These are phyloP conservation scores for Vanessa cardui DNA, from an alignment of 2,888 invertebrate species.

Conservation along the genomic window DNA sequence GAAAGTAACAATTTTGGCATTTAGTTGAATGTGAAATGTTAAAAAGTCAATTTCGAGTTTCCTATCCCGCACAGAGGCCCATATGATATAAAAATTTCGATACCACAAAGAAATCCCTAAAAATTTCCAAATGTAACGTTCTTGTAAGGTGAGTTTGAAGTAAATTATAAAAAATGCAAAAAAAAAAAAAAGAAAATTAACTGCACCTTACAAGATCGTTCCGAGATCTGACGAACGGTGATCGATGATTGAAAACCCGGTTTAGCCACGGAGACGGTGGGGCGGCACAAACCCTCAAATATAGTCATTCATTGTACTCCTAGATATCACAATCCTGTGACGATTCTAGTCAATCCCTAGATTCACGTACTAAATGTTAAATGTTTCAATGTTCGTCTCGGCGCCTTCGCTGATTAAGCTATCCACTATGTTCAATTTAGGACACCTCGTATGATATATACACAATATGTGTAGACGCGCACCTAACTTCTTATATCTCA, in stretches of 20 bases:
- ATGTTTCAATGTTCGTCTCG: constrained; percentile 21
- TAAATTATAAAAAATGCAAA: constrained; percentile 24
- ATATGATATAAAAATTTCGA: constrained; percentile 31
- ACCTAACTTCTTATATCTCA: too few species aligned
- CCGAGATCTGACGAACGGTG: constrained; percentile 16
- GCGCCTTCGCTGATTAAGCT: constrained; percentile 24
- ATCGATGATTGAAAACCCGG: constrained; percentile 19
- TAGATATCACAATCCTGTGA: constrained; percentile 68
- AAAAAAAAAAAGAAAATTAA: constrained; percentile 27
- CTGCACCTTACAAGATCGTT: constrained; percentile 17
- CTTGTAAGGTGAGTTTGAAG: constrained; percentile 12
- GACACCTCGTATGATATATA: background rate
- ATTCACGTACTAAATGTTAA: constrained; percentile 36
- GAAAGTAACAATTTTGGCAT: too few species aligned
- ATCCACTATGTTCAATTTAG: constrained; percentile 15
- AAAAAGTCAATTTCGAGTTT: too few species aligned
- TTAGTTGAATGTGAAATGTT: too few species aligned
- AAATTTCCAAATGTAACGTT: constrained; percentile 11
- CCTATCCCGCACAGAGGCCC: background rate
- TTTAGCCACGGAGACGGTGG: constrained; percentile 44
- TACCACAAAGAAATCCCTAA: constrained; percentile 28
- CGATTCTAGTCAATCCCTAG: constrained; percentile 66
- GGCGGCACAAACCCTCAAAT: constrained; percentile 61
- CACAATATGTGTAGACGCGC: background rate
- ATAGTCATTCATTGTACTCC: constrained; percentile 58